Conservation (phyloP, 2,113 vertebrate genomes). For the Butorides virescens region DNA sequence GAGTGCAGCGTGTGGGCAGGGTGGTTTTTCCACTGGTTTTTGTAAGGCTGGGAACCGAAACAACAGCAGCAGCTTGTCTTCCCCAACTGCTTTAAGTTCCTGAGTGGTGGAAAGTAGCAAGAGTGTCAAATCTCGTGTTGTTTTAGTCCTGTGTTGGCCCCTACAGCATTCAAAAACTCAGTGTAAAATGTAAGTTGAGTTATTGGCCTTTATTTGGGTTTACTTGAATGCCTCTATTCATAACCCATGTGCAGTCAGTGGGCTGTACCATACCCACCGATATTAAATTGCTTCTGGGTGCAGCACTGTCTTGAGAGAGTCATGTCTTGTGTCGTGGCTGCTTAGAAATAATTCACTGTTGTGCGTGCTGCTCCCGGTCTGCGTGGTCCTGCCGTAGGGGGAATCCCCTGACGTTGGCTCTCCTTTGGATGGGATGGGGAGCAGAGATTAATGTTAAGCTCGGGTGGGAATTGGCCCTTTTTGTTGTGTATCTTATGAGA, state of each 20-base stretch:
- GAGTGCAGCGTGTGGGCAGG: background rate
- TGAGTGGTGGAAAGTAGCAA: background rate
- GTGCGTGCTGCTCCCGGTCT: background rate
- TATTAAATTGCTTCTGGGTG: constrained; percentile 40
- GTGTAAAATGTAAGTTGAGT: constrained; percentile 26
- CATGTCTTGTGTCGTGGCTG: background rate
- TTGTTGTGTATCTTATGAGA: background rate
- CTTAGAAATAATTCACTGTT: background rate
- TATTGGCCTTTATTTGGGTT: constrained; percentile 56
- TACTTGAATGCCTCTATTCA: constrained; percentile 59
- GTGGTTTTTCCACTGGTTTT: background rate
- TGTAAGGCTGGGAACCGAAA: background rate
- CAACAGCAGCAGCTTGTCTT: constrained; percentile 23
- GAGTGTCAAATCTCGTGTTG: constrained; percentile 12
- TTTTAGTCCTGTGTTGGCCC: constrained; percentile 9
- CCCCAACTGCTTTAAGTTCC: background rate
- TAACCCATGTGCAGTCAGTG: background rate
- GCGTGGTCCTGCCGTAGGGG: background rate
- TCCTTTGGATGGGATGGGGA: background rate
- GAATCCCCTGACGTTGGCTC: background rate
- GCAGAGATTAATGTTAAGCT: background rate
- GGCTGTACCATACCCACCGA: background rate
- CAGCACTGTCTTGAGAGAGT: background rate
- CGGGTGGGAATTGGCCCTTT: background rate
- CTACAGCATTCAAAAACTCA: constrained; percentile 8